These are phyloP conservation scores for Tetranychus truncatus DNA, from an alignment of 2,888 invertebrate species.

Conservation along the genomic window DNA sequence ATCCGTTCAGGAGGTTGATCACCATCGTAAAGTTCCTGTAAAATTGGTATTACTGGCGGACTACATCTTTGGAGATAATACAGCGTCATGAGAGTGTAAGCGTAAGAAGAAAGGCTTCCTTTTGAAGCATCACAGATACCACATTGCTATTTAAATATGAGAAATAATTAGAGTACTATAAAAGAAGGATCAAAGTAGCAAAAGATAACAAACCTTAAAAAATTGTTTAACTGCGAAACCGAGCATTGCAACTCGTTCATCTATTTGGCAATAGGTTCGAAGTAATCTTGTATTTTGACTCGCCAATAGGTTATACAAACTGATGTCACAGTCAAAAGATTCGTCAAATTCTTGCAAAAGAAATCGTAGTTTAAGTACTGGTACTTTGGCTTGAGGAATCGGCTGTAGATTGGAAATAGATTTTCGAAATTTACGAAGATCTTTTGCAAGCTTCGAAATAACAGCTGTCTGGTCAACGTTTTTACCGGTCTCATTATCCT, in stretches of 20 bases:
- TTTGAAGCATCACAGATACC: conserved; percentile 43
- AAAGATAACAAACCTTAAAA: conserved; percentile 35
- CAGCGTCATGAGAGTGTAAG: conserved; percentile 42
- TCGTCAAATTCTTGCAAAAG: conserved; percentile 31
- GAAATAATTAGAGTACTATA: conserved; percentile 4
- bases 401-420: conserved; percentile 32
- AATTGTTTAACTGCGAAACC: conserved; percentile 40
- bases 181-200: conserved; percentile 1
- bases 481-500: conserved; percentile 32
- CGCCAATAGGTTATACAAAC: conserved; percentile 42
- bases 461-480: conserved; percentile 31
- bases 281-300: conserved; percentile 40
- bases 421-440: conserved; percentile 31
- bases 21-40: conserved; percentile 38
- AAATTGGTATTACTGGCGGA: conserved; percentile 42
- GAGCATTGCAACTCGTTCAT: conserved; percentile 37
- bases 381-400: conserved; percentile 43
- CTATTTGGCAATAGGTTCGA: conserved; percentile 37
- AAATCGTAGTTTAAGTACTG: conserved; percentile 41
- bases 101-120: conserved; percentile 44
- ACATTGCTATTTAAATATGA: conserved; percentile 32
- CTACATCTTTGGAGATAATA: conserved; percentile 41
- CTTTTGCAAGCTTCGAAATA: conserved; percentile 34
- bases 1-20: conserved; percentile 29
- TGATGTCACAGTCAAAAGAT: conserved; percentile 42